These are phyloP conservation scores for Falco punctatus DNA, from an alignment of 2,113 vertebrate genomes.

Conservation along the genomic window DNA sequence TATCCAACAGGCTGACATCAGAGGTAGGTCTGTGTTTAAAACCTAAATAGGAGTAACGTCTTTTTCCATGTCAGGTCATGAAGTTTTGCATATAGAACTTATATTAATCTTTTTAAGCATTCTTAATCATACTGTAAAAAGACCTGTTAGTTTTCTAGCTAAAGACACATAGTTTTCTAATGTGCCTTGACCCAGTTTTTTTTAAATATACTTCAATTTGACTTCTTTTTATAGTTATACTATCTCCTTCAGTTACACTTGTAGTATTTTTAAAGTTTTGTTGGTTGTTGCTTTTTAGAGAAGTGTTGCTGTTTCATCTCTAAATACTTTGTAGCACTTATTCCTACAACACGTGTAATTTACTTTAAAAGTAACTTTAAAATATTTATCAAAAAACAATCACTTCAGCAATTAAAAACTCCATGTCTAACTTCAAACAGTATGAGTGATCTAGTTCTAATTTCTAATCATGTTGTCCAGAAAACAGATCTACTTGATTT, in stretches of 20 bases:
- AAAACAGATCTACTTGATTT: background rate
- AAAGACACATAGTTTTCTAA: background rate
- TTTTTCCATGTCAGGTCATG: accelerated
- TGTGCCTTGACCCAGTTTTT: background rate
- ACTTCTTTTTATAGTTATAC: background rate
- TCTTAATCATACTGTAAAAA: background rate
- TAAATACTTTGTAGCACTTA: background rate
- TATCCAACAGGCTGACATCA: conserved; percentile 85
- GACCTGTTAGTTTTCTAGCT: background rate
- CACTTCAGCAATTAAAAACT: background rate
- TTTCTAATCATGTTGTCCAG: background rate
- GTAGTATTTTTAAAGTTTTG: background rate
- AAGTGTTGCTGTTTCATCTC: background rate
- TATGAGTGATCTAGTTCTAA: background rate
- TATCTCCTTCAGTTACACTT: background rate
- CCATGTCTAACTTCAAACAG: background rate
- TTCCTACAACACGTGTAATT: background rate
- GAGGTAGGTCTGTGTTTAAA: conserved; percentile 73
- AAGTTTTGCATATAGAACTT: background rate
- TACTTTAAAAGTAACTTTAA: background rate
- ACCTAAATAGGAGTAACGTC: background rate
- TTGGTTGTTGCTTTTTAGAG: background rate
- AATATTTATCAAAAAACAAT: background rate
- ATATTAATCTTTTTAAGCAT: background rate
- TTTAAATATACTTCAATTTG: background rate